phyloP scores from a whole-genome alignment of 1,140 invertebrate species.

The Tribolium castaneum region DNA sequence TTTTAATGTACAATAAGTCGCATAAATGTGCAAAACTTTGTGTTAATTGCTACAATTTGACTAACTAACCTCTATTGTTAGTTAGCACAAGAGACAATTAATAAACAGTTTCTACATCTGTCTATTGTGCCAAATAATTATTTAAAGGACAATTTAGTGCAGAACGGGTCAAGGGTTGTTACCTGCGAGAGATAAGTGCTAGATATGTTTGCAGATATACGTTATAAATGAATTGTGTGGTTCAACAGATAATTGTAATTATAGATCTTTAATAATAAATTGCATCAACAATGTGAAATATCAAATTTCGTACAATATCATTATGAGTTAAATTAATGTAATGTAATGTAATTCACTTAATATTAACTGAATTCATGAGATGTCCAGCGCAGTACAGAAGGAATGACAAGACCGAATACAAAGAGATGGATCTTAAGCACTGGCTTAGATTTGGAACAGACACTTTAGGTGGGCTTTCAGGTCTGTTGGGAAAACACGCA shows the following conservation, averaged over 20 bases:
- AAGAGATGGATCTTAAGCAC: background rate
- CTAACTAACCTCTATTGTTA: background rate
- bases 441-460: background rate
- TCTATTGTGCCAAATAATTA: background rate
- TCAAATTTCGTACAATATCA: too few species aligned
- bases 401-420: background rate
- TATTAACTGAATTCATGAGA: background rate
- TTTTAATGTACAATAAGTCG: too few species aligned
- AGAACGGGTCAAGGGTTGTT: background rate
- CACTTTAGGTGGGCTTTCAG: background rate
- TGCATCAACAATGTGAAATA: too few species aligned
- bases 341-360: background rate
- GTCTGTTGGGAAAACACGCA: background rate
- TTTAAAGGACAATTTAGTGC: background rate
- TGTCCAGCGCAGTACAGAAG: background rate
- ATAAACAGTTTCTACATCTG: background rate
- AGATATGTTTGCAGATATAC: background rate
- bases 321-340: too few species aligned
- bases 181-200: background rate
- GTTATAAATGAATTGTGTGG: too few species aligned
- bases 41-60: too few species aligned
- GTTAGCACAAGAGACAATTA: background rate
- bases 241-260: too few species aligned
- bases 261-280: too few species aligned
- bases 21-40: too few species aligned